These are phyloP conservation scores for Empis livida DNA, from an alignment of 2,888 invertebrate genomes.

Conservation along the genomic window DNA sequence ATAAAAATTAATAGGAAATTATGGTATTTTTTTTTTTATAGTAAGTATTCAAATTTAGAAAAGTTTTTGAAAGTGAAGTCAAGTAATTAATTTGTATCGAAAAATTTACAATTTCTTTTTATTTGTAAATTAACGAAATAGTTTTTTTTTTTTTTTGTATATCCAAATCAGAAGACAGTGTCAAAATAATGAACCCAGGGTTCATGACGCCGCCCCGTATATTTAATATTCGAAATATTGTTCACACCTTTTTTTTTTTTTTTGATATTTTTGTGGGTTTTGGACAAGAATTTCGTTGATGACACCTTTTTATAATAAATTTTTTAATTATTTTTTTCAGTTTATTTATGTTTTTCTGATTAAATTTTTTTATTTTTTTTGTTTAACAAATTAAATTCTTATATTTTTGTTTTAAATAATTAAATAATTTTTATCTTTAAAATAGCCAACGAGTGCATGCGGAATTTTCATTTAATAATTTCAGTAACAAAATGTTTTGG, in stretches of 20 bases:
- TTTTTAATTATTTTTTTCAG: background rate
- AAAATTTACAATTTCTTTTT: too few species aligned
- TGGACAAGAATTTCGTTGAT: conserved; percentile 3
- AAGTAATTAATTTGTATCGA: too few species aligned
- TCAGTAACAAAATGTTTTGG: too few species aligned
- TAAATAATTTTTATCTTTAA: too few species aligned
- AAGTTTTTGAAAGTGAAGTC: too few species aligned
- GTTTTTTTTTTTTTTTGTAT: background rate
- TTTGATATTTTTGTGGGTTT: background rate
- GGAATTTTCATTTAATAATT: too few species aligned
- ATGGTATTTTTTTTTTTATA: too few species aligned
- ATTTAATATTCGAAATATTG: conserved; percentile 3
- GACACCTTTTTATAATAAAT: conserved; percentile 11
- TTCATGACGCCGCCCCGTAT: conserved; percentile 10
- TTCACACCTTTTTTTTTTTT: conserved; percentile 12
- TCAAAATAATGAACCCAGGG: conserved; percentile 37
- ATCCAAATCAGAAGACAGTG: conserved; percentile 37
- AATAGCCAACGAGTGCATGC: too few species aligned
- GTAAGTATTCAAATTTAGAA: too few species aligned
- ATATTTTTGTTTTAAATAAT: background rate
- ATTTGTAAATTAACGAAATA: too few species aligned
- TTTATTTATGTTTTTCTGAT: background rate
- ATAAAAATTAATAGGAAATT: too few species aligned
- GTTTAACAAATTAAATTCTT: background rate
- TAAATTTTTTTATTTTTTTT: too few species aligned